Percentiles rank a stretch among this genome's conserved stretches.
Conservation (phyloP, 2,113 vertebrate species). For the Phrynosoma platyrhinos region DNA sequence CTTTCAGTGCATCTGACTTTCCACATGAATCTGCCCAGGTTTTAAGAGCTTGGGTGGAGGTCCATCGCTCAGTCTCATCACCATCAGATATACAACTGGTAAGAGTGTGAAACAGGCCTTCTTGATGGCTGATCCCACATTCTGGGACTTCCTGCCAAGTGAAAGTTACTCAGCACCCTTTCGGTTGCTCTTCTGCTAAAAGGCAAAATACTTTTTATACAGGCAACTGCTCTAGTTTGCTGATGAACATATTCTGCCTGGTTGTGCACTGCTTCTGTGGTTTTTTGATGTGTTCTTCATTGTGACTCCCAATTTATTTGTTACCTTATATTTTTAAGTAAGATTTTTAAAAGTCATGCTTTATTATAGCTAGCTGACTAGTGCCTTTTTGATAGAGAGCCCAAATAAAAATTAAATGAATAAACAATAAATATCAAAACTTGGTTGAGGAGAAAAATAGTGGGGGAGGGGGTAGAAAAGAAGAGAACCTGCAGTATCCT, state of each 20-base stretch:
- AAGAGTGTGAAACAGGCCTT: not conserved
- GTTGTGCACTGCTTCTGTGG: not conserved
- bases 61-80: not conserved
- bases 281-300: not conserved
- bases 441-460: not conserved
- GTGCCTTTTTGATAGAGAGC: not conserved
- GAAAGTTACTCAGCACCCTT: not conserved
- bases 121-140: not conserved
- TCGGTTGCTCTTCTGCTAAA: not conserved
- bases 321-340: not conserved
- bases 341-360: not conserved
- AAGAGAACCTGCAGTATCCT: not conserved
- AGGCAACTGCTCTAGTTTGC: not conserved
- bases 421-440: not conserved
- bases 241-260: not conserved
- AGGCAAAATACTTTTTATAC: not conserved
- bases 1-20: not conserved
- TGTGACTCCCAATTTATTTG: not conserved
- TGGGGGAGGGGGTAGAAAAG: no score
- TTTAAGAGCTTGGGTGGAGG: not conserved
- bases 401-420: not conserved
- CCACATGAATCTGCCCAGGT: not conserved
- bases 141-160: not conserved
- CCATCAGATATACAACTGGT: not conserved
- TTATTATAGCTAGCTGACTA: not conserved